These are phyloP conservation scores for Sitophilus oryzae DNA, from an alignment of 1,140 invertebrate species.

Conservation along the genomic window DNA sequence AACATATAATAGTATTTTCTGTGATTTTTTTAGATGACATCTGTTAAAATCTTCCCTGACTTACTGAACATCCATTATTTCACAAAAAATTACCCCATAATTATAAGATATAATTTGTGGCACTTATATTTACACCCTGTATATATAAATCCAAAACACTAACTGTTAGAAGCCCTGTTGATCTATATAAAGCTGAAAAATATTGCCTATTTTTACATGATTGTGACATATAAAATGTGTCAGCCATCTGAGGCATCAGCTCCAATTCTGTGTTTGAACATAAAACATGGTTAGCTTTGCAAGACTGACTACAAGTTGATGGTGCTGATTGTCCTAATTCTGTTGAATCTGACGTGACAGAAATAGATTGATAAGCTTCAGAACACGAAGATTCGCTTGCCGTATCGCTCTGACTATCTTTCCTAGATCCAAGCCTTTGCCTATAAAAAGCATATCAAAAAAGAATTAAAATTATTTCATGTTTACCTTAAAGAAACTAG, in stretches of 20 bases:
- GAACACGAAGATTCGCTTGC: constrained; percentile 37
- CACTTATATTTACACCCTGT: no score
- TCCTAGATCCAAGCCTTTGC: constrained; percentile 49
- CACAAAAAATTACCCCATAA: no score
- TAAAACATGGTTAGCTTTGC: not conserved
- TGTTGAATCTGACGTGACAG: constrained; percentile 3
- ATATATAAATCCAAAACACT: no score
- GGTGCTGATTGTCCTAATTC: constrained; percentile 1
- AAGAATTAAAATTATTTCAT: not conserved
- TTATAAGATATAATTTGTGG: no score
- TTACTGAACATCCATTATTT: no score
- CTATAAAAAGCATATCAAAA: constrained; percentile 23
- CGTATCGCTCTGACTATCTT: constrained; percentile 40
- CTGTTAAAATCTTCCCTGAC: no score
- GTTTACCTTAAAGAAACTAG: constrained; percentile 50
- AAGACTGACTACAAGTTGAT: not conserved
- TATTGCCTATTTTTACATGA: constrained; percentile 47
- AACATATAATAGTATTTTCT: no score
- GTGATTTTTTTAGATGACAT: no score
- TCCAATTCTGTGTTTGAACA: constrained; percentile 31
- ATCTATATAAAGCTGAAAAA: constrained; percentile 48
- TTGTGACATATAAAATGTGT: constrained; percentile 48
- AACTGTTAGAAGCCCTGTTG: constrained; percentile 49
- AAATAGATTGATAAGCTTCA: constrained; percentile 30
- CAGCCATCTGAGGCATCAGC: constrained; percentile 39